phyloP scores from a whole-genome alignment of 2,797 vertebrate genomes.

The Chanos chanos region DNA sequence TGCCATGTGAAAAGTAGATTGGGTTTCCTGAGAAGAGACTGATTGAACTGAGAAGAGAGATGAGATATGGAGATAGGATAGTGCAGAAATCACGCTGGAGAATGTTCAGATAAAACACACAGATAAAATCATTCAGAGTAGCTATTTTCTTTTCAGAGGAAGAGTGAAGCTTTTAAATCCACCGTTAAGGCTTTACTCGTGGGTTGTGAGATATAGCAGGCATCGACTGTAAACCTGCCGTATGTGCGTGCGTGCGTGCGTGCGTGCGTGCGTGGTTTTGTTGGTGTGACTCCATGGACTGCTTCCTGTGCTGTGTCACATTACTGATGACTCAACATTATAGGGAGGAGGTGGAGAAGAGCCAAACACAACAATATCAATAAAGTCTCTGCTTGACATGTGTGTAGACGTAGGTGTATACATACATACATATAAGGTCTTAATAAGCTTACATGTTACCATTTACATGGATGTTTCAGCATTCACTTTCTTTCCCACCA shows the following conservation, averaged over 20 bases:
- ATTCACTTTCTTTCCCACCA: slow-evolving; percentile 10
- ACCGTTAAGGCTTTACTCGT: background rate
- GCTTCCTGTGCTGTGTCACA: slow-evolving; percentile 47
- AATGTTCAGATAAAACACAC: slow-evolving; percentile 17
- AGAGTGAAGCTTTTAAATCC: slow-evolving; percentile 1
- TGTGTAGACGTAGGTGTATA: no score
- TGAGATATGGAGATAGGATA: slow-evolving; percentile 15
- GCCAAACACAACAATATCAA: slow-evolving; percentile 42
- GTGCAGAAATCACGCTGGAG: slow-evolving; percentile 24
- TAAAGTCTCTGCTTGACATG: slow-evolving; percentile 26
- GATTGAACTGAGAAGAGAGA: slow-evolving; percentile 26
- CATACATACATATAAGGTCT: slow-evolving; percentile 27
- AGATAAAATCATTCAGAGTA: slow-evolving; percentile 22
- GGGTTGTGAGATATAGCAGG: no score
- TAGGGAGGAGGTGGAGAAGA: slow-evolving; percentile 41
- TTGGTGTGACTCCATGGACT: slow-evolving; percentile 43
- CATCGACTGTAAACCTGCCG: no score
- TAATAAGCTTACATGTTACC: slow-evolving; percentile 31
- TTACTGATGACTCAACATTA: slow-evolving; percentile 47
- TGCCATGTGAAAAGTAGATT: slow-evolving; percentile 17
- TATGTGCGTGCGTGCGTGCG: slow-evolving; percentile 4
- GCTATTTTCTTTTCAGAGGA: slow-evolving; percentile 8
- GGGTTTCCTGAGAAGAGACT: slow-evolving; percentile 30
- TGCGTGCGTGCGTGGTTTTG: slow-evolving; percentile 12
- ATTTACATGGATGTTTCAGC: no score